phyloP scores from a whole-genome alignment of 1,140 invertebrate genomes.

The Drosophila bipectinata region DNA sequence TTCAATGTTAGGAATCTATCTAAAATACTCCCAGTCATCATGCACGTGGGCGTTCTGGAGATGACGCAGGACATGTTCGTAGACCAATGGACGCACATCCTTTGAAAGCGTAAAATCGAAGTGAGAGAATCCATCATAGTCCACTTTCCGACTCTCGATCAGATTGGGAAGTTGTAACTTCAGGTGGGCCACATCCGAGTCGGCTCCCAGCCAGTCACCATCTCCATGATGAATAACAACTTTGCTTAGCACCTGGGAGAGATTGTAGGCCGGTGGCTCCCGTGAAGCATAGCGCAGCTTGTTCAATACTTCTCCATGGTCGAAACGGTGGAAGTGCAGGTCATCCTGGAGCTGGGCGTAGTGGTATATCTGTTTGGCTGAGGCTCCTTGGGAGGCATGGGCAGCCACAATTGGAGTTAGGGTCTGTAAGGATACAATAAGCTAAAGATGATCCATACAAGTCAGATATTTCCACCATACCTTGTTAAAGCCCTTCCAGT shows the following conservation, averaged over 20 bases:
- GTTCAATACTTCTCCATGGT: slow-evolving; percentile 31
- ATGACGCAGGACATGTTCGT: slow-evolving; percentile 18
- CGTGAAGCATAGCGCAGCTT: neutral
- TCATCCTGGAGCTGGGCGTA: slow-evolving; percentile 43
- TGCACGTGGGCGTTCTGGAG: neutral
- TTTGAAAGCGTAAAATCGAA: slow-evolving; percentile 51
- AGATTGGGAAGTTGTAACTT: slow-evolving; percentile 23
- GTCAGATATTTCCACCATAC: slow-evolving; percentile 1
- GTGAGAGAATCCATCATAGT: slow-evolving; percentile 26
- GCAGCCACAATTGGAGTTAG: slow-evolving; percentile 38
- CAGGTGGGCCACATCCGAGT: slow-evolving; percentile 25
- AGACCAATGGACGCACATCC: slow-evolving; percentile 31
- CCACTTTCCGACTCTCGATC: slow-evolving; percentile 22
- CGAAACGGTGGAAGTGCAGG: slow-evolving; percentile 22
- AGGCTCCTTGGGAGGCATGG: slow-evolving; percentile 54
- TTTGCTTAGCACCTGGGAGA: slow-evolving; percentile 13
- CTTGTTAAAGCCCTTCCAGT: slow-evolving; percentile 47
- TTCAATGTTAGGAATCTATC: neutral
- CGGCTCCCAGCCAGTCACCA: slow-evolving; percentile 41
- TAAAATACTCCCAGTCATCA: neutral
- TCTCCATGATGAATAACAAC: slow-evolving; percentile 41
- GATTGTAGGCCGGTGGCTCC: slow-evolving; percentile 37
- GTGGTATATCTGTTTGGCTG: slow-evolving; percentile 38
- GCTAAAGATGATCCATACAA: neutral
- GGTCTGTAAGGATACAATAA: slow-evolving; percentile 14